Conservation (phyloP, 2,888 invertebrate species). For the Scaptomyza reducta region DNA sequence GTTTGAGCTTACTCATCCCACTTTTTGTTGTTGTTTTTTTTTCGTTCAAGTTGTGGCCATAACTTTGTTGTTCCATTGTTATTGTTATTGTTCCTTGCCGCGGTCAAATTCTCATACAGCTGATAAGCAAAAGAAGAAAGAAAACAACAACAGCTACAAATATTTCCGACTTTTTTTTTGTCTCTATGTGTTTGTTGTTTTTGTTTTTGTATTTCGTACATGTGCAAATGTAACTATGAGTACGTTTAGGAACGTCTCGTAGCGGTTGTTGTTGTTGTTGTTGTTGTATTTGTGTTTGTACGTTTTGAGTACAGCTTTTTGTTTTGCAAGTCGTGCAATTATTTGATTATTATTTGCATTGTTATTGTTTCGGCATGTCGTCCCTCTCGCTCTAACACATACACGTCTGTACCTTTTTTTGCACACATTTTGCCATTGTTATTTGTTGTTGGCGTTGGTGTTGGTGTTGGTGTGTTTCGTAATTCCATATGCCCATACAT, state of each 20-base stretch:
- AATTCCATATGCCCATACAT: constrained; percentile 48
- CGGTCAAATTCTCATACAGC: constrained; percentile 32
- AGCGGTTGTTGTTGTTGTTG: constrained; percentile 38
- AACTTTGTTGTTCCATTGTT: constrained; percentile 5
- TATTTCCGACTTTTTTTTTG: constrained; percentile 40
- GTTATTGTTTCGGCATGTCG: constrained; percentile 54
- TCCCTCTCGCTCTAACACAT: background rate
- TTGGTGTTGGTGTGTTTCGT: constrained; percentile 53
- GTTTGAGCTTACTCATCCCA: constrained; percentile 30
- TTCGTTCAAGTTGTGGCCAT: constrained; percentile 7
- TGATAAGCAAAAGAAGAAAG: constrained; percentile 33
- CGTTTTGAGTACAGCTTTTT: constrained; percentile 43
- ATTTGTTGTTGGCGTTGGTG: constrained; percentile 10
- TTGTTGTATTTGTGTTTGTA: constrained; percentile 11
- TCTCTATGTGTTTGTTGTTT: constrained; percentile 16
- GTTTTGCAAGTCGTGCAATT: constrained; percentile 75
- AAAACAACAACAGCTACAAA: constrained; percentile 21
- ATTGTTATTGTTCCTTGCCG: constrained; percentile 3
- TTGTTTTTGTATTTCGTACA: constrained; percentile 10
- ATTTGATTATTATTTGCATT: constrained; percentile 73
- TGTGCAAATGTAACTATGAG: constrained; percentile 51
- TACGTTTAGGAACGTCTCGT: constrained; percentile 65
- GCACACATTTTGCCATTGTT: constrained; percentile 60
- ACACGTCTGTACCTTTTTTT: constrained; percentile 37
- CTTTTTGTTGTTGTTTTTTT: background rate